A percentile compares a stretch with the other conserved stretches of the same genome.
Conservation (phyloP, 2,797 vertebrate species). For the Megalops cyprinoides region DNA sequence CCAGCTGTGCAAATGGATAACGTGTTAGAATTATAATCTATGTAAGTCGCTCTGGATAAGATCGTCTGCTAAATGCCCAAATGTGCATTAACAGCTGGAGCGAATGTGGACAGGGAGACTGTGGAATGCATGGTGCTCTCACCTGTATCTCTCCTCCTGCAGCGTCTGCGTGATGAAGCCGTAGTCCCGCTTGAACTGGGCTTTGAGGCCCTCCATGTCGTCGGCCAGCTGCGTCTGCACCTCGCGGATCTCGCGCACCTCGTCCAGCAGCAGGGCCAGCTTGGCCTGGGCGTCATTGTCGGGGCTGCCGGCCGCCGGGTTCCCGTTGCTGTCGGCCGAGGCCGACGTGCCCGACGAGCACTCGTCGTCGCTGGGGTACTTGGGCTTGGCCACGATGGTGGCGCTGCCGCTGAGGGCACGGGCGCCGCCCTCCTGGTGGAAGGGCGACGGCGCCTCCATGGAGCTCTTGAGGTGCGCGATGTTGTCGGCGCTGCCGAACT, state of each 20-base stretch:
- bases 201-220: slow-evolving; percentile 85
- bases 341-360: slow-evolving; percentile 90
- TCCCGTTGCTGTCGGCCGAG: slow-evolving; percentile 90
- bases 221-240: slow-evolving; percentile 85
- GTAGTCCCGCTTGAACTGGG: slow-evolving; percentile 90
- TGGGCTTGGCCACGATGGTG: slow-evolving; percentile 84
- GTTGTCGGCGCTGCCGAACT: slow-evolving; percentile 97
- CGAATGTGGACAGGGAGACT: no score
- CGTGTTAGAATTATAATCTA: no score
- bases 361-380: slow-evolving; percentile 93
- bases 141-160: slow-evolving; percentile 96
- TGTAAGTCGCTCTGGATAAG: no score
- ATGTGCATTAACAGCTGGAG: no score
- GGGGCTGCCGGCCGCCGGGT: slow-evolving; percentile 75
- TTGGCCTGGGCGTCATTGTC: slow-evolving; percentile 71
- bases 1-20: no score
- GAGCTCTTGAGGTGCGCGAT: slow-evolving; percentile 91
- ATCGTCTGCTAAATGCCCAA: no score
- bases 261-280: slow-evolving; percentile 83
- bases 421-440: slow-evolving; percentile 77
- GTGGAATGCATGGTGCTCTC: no score
- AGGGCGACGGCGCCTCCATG: slow-evolving; percentile 80
- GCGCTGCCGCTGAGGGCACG: slow-evolving; percentile 89
- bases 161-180: slow-evolving; percentile 89
- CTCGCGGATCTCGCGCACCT: slow-evolving; percentile 87